A percentile compares a stretch with the other conserved stretches of the same genome.
Evolutionary conservation across 2,113 vertebrate genomes (phyloP).

Genomic region (Salminus brasiliensis): DNA sequence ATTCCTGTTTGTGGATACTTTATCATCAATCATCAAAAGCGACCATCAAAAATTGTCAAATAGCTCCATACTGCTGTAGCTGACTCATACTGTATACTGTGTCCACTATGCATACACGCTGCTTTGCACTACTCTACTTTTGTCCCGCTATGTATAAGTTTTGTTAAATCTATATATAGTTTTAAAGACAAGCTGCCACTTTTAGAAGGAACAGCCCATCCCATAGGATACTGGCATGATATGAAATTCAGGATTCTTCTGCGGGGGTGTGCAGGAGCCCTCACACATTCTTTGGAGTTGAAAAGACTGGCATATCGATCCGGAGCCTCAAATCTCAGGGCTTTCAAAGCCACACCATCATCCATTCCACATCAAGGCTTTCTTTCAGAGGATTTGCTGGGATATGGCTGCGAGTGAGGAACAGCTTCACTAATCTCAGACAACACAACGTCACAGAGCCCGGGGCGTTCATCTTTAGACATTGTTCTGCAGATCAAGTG

Average conservation of each 20-base stretch:
- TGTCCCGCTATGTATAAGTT: background rate
- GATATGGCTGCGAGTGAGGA: background rate
- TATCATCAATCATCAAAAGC: no score
- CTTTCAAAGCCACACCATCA: constrained; percentile 3
- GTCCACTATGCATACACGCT: no score
- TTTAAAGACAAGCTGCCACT: background rate
- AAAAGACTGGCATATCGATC: background rate
- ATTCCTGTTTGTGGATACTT: background rate
- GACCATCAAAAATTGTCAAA: no score
- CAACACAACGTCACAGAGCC: background rate
- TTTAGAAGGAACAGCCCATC: background rate
- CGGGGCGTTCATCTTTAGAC: background rate
- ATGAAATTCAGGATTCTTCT: background rate
- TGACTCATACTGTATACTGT: no score
- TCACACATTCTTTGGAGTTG: background rate
- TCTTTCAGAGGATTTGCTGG: constrained; percentile 16
- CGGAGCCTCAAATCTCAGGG: background rate
- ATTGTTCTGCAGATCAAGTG: background rate
- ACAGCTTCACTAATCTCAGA: background rate
- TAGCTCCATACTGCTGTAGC: no score
- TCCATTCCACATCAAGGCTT: constrained; percentile 6
- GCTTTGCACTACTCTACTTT: no score
- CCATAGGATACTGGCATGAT: background rate
- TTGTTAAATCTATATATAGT: background rate
- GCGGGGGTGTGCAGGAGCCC: background rate